Base-by-base conservation (phyloP, 2,113 vertebrate genomes). In the Urocolius indicus region DNA sequence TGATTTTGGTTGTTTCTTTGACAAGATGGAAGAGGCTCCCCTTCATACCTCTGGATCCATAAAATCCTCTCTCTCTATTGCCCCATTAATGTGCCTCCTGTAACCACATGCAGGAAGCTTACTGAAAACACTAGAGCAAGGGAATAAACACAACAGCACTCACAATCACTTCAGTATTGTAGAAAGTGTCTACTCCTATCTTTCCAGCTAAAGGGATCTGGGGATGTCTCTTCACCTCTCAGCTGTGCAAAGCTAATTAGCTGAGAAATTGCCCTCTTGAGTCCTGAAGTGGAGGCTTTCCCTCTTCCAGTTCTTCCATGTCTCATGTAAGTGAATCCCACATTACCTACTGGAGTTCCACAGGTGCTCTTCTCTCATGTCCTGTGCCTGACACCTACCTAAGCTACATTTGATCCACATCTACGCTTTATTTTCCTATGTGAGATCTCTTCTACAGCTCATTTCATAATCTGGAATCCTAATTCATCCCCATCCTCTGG, bases 401-500 rank as follows among this genome's bases (percentile, higher is more conserved):
- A 3, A 74, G 19, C 48, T 27, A 1, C 1, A 2, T 32, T 22
- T 23, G 48, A 22, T 63, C 59, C 29, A 30, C 73, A 41, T 9
- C 22, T 41, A 20, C 12, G 11, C 8, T 48, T 36, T 55, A 24
- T 34, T 62, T 59, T 32, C 79, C 81, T 46, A 6, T 59, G 84
- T 46, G 38, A 26, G 29, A 82, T 38, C 46, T 66, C 62, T 78
- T 75, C 81, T 69, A 51, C 62, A 29, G 62, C 21, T 49, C 22
- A 57, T 85, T 94, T 93, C 76, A 74, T 79, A 65, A 90, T 71
- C 66, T 36, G 17, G 11, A 72, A 45, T 78, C 84, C 73, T 18
- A 75, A 86, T 55, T 93, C 59, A 54, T 59, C 80, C 68, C 87
- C 54, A 82, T 94, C 84, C 75, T 80, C 77, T 62, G 92, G 82